Evolutionary conservation across 2,797 vertebrate species (phyloP).

Genomic region (Bryconaethiops microstoma): DNA sequence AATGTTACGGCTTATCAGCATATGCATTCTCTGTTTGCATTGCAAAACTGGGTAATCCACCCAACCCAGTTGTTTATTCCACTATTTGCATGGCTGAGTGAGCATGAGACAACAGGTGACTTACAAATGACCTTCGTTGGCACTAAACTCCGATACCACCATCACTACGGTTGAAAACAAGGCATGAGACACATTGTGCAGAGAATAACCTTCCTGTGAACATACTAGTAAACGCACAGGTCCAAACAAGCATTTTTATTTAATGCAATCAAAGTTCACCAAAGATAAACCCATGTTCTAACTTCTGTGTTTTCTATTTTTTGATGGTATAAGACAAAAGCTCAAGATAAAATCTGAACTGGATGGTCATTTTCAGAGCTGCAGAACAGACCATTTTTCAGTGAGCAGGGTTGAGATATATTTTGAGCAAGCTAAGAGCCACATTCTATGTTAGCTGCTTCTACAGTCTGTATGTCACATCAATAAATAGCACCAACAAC

Average conservation of each 20-base stretch:
- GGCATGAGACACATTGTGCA: constrained; percentile 32
- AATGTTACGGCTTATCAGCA: neutral
- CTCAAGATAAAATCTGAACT: neutral
- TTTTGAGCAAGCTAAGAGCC: neutral
- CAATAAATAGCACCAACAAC: neutral
- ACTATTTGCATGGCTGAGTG: constrained; percentile 52
- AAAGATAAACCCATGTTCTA: constrained; percentile 1
- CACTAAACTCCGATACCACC: constrained; percentile 11
- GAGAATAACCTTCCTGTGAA: constrained; percentile 10
- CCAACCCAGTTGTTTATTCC: constrained; percentile 51
- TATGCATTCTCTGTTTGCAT: constrained; percentile 50
- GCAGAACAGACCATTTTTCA: too few relatives aligned
- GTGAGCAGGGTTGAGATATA: neutral
- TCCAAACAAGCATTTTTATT: neutral
- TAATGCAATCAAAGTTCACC: neutral
- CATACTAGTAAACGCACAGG: neutral
- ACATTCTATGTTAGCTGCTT: neutral
- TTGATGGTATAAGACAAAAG: neutral
- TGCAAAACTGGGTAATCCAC: constrained; percentile 53
- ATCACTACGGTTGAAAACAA: constrained; percentile 43
- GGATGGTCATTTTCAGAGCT: neutral
- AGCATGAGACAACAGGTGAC: constrained; percentile 28
- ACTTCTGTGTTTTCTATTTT: neutral
- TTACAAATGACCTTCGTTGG: constrained; percentile 47
- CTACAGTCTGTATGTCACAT: neutral